These are phyloP conservation scores for Apolygus lucorum DNA, from an alignment of 1,140 invertebrate species.

Conservation along the genomic window DNA sequence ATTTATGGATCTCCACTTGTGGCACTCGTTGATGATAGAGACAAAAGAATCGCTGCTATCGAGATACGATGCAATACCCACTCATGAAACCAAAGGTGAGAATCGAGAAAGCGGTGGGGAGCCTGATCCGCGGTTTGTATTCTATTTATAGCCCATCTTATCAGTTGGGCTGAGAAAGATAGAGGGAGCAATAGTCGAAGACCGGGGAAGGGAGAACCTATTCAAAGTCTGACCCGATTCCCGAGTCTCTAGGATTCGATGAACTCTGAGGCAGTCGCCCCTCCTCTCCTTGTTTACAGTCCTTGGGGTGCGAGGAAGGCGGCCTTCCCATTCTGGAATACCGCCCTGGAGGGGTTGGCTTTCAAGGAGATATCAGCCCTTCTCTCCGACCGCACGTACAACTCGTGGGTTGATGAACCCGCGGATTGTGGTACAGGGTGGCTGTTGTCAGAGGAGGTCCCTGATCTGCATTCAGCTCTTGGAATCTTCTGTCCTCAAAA, in stretches of 20 bases:
- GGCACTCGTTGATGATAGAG: too few relatives aligned
- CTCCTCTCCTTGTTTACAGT: conserved; percentile 5
- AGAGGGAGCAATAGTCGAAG: conserved; percentile 2
- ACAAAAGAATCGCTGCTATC: neutral
- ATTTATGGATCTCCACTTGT: too few relatives aligned
- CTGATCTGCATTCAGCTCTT: too few relatives aligned
- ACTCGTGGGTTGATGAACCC: too few relatives aligned
- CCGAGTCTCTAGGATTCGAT: conserved; percentile 10
- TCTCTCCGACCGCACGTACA: too few relatives aligned
- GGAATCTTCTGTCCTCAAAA: too few relatives aligned
- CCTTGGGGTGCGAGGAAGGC: neutral
- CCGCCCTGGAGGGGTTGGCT: too few relatives aligned
- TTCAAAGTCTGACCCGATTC: conserved; percentile 13
- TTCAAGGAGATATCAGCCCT: too few relatives aligned
- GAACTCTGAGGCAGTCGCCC: neutral
- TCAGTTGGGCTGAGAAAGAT: neutral
- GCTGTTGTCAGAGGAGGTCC: too few relatives aligned
- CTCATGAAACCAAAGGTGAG: neutral
- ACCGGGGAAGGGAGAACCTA: neutral
- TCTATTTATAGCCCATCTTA: neutral
- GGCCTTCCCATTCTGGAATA: too few relatives aligned
- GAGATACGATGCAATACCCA: neutral
- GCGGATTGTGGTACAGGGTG: too few relatives aligned
- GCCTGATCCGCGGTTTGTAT: neutral
- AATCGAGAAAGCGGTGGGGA: neutral